Evolutionary conservation across 2,888 invertebrate species (phyloP).

Genomic region (Synanthedon vespiformis): DNA sequence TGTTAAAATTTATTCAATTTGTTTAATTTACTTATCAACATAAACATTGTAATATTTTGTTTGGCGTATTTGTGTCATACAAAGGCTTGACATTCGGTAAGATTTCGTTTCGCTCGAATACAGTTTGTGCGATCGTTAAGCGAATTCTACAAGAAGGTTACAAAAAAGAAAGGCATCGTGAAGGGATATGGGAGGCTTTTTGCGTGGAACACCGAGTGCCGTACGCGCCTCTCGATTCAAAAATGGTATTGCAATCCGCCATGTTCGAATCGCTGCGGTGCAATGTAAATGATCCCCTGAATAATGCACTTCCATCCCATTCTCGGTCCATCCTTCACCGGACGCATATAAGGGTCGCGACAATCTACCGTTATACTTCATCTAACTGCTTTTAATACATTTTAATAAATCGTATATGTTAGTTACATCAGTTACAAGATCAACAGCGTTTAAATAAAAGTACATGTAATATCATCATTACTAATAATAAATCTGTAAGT

Average conservation of each 20-base stretch:
- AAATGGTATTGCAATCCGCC: slow-evolving; percentile 56
- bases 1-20: too few species aligned
- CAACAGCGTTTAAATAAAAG: too few species aligned
- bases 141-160: slow-evolving; percentile 38
- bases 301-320: slow-evolving; percentile 56
- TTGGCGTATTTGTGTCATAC: too few species aligned
- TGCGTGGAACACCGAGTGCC: slow-evolving; percentile 39
- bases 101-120: slow-evolving; percentile 5
- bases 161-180: slow-evolving; percentile 44
- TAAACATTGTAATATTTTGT: too few species aligned
- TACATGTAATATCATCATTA: too few species aligned
- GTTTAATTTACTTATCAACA: too few species aligned
- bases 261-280: slow-evolving; percentile 41
- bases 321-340: slow-evolving; percentile 47
- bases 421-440: too few species aligned
- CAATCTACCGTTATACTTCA: slow-evolving; percentile 51
- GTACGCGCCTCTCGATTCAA: slow-evolving; percentile 42
- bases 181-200: slow-evolving; percentile 56
- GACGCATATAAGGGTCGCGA: slow-evolving; percentile 53
- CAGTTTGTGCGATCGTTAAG: slow-evolving; percentile 42
- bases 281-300: slow-evolving; percentile 66
- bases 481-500: too few species aligned
- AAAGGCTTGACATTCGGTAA: too few species aligned
- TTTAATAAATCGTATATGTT: too few species aligned
- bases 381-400: background rate